Base-by-base conservation (phyloP, 2,888 invertebrate species). In the Lycocerus yunnanus region DNA sequence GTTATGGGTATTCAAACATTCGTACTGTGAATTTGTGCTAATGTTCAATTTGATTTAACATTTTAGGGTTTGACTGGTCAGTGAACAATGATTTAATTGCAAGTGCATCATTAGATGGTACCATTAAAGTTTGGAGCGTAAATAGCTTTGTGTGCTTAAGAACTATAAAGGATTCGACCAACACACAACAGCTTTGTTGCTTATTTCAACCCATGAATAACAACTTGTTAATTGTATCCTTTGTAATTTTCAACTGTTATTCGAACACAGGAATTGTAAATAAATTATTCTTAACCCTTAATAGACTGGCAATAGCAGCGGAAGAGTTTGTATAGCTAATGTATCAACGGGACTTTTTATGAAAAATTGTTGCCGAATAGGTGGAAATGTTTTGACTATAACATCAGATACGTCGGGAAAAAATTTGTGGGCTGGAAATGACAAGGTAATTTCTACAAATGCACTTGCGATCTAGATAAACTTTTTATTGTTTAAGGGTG, bases 131-230 rank as follows among this genome's bases (percentile, higher is more conserved):
- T 75, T 96, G 95, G 96, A 81, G 80, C 69, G 80, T 83, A 5
- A 71, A 78, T 18, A 90, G 91, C 83, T 89, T 91, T 77, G 84
- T 85, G 11, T 93, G 93, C 76, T 87, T 94, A 78, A 88, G 94
- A 43, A 88, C 89, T 8, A 91, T 93, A 73, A 86, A 85, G 67
- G 94, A 94, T 86, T 92, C 91, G 79, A 88, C 90, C 68, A 87
- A 85, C 66, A 89, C 91, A 70, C 90, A 92, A 83, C 87, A 94
- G 74, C 87, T 93, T 1, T 92, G 92, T 83, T 95, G 95, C 85
- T 89, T 91, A 68, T 96, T 96, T 87, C 94, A 95, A 84, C 95
- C 95, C 0, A 90, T 93, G 65, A 96, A 96, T 84, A 95, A 95
- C 84, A 96, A 96, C 86, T 92, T 95, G 88, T 92, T 95, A 80